phyloP scores from a whole-genome alignment of 2,113 vertebrate genomes.

The Hippocampus guttulatus region DNA sequence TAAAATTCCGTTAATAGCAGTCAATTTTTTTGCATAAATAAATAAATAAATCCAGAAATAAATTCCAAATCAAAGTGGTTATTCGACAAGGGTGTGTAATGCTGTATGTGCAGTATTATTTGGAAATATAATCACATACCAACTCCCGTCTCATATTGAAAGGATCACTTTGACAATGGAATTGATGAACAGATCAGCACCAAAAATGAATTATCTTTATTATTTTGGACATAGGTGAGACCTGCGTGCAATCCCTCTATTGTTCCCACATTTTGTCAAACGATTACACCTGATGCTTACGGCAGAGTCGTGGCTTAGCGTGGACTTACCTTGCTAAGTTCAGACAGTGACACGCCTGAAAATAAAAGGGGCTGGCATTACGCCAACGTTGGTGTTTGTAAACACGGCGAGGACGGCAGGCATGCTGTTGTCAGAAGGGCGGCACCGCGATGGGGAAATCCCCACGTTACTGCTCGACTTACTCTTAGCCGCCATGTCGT shows the following conservation, averaged over 20 bases:
- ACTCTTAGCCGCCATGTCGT: slow-evolving; percentile 77
- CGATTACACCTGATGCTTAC: slow-evolving; percentile 18
- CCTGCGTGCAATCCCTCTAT: neutral
- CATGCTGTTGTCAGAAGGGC: slow-evolving; percentile 54
- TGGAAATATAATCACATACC: too few relatives aligned
- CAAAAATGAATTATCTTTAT: neutral
- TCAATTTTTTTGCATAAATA: too few relatives aligned
- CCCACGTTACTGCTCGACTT: slow-evolving; percentile 74
- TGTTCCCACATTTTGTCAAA: neutral
- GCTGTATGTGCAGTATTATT: too few relatives aligned
- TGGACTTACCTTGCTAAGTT: slow-evolving; percentile 43
- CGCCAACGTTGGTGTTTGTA: slow-evolving; percentile 85
- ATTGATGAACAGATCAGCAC: neutral
- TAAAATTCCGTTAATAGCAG: too few relatives aligned
- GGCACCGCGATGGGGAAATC: slow-evolving; percentile 58
- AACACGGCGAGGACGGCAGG: slow-evolving; percentile 73
- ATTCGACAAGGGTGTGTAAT: too few relatives aligned
- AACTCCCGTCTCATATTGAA: too few relatives aligned
- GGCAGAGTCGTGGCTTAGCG: slow-evolving; percentile 8
- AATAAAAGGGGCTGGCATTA: slow-evolving; percentile 80
- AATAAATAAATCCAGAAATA: neutral
- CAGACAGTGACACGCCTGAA: slow-evolving; percentile 68
- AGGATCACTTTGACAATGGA: neutral
- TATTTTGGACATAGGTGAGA: too few relatives aligned
- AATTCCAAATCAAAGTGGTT: neutral